Evolutionary conservation across 1,140 invertebrate genomes (phyloP), one percentile per base, ranked within the genome.

Genomic region (Luehdorfia chinensis): DNA sequence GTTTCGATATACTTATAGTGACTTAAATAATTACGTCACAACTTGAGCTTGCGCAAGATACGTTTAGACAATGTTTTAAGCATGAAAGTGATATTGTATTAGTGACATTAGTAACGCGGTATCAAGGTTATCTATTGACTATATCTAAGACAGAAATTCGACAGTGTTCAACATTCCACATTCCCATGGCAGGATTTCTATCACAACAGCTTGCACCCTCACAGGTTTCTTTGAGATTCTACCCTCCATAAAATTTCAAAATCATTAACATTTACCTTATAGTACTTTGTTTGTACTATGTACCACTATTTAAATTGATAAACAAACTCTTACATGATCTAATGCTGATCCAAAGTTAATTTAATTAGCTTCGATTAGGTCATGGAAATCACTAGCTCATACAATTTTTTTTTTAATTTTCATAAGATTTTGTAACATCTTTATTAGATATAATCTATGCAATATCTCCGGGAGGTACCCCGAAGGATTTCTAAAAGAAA

Each of bases 381-480:
- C 7, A 27, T 9, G 21, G 9, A 25, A 14, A 14, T 25, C 8
- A 14, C 23, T 1, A 13, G 13, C 13, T 13, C 14, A 41, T 23
- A 39, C 11, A 9, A n/a, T n/a, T n/a, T n/a, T n/a, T n/a, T n/a
- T n/a, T 34, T 34, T 7, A 21, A 36, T 21, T 36, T 2, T 21
- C 4, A 21, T 36, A 12, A 19, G n/a, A 1, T 21, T 21, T 11
- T 11, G 19, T 12, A 23, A 12, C 4, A 2, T 23, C 9, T 37
- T 12, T 39, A 8, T 25, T 9, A 15, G 13, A 14, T 13, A 13
- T 25, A 39, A 13, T 14, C 12, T 33, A 16, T 18, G 33, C 33
- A n/a, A 28, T 28, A 41, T 43, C 39, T 37, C 39, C 14, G 39
- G 39, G 39, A 43, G 39, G 27, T 43, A 43, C 14, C 39, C 37